These are phyloP conservation scores for Ceuthmochares aereus DNA, from an alignment of 2,113 vertebrate species.

Conservation along the genomic window DNA sequence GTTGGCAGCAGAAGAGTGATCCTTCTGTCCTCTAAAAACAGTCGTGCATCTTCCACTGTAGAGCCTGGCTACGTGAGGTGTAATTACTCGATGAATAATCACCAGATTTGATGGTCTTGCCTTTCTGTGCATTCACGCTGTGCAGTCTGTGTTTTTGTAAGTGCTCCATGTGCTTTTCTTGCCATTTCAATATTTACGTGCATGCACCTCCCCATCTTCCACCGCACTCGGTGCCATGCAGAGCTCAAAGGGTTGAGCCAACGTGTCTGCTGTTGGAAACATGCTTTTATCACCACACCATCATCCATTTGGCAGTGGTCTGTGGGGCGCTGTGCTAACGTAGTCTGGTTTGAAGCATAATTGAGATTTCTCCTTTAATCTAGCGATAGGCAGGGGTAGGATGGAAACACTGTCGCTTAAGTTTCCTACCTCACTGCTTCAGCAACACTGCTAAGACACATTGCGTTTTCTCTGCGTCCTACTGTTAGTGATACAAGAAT, in stretches of 20 bases:
- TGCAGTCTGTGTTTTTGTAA: neutral
- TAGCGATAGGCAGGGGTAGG: neutral
- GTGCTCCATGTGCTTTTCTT: neutral
- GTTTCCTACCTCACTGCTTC: neutral
- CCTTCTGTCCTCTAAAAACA: rapidly evolving
- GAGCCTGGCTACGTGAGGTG: neutral
- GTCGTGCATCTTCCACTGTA: neutral
- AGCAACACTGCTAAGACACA: rapidly evolving
- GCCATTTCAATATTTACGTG: rapidly evolving
- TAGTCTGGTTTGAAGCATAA: neutral
- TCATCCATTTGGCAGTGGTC: neutral
- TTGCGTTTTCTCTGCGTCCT: neutral
- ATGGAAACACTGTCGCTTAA: rapidly evolving
- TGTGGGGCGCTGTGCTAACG: neutral
- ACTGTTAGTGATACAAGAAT: neutral
- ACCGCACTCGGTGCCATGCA: rapidly evolving
- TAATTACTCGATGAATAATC: neutral
- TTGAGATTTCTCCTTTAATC: neutral
- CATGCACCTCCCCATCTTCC: rapidly evolving
- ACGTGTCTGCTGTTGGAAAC: rapidly evolving
- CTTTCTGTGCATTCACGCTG: neutral
- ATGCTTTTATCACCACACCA: neutral
- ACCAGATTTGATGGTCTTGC: neutral
- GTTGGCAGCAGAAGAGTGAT: neutral
- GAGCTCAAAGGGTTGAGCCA: neutral